These are phyloP conservation scores for Acanthochromis polyacanthus DNA, from an alignment of 2,113 vertebrate species.

Conservation along the genomic window DNA sequence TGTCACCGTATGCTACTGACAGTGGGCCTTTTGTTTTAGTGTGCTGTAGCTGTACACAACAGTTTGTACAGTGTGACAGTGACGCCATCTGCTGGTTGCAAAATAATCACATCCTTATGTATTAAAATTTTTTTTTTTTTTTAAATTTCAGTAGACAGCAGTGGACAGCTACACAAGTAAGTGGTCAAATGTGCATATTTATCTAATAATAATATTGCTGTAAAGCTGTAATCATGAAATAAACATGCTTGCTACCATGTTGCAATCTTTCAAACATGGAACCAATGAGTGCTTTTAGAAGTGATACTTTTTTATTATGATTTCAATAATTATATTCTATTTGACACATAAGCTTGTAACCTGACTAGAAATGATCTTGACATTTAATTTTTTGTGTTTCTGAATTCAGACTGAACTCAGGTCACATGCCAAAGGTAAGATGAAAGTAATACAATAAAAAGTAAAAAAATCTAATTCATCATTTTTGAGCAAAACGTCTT, in stretches of 20 bases:
- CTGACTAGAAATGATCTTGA: too few relatives aligned
- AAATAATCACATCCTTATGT: neutral
- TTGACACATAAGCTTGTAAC: too few relatives aligned
- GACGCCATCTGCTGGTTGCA: conserved; percentile 65
- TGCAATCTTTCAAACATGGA: too few relatives aligned
- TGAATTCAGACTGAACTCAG: conserved; percentile 38
- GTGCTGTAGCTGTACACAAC: neutral
- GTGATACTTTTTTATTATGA: neutral
- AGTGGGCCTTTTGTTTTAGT: too few relatives aligned
- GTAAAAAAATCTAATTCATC: neutral
- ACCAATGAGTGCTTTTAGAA: too few relatives aligned
- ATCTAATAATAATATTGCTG: too few relatives aligned
- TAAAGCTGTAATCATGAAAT: too few relatives aligned
- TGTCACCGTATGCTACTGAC: too few relatives aligned
- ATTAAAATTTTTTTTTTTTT: conserved; percentile 4
- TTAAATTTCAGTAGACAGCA: conserved; percentile 48
- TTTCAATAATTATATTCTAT: neutral
- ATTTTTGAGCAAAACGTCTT: too few relatives aligned
- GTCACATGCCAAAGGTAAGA: conserved; percentile 52
- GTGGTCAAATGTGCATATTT: conserved; percentile 20
- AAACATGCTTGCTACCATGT: too few relatives aligned
- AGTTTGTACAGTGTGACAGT: conserved; percentile 17
- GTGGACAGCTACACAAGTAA: conserved; percentile 47
- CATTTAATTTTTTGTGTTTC: neutral
- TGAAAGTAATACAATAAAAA: neutral